Conservation (phyloP, 2,797 vertebrate species). For the Tokudaia muenninki region DNA sequence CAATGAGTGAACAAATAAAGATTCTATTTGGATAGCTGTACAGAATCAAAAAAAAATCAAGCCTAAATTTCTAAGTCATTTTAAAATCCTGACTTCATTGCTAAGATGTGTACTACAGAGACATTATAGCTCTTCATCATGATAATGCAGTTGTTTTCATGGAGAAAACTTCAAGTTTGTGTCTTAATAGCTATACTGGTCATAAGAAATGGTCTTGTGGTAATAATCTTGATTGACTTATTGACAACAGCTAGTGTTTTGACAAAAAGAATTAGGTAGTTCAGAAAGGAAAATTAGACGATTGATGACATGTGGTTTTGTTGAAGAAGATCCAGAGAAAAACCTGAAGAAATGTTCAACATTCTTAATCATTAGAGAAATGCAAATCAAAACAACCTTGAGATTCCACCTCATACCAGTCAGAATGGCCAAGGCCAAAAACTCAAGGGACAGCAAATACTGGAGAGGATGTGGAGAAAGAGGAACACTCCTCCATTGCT, state of each 20-base stretch:
- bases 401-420: too few relatives aligned
- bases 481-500: too few relatives aligned
- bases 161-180: neutral
- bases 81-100: neutral
- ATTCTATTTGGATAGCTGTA: neutral
- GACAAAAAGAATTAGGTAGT: neutral
- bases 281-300: neutral
- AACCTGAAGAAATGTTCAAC: too few relatives aligned
- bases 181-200: neutral
- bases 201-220: neutral
- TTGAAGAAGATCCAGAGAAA: neutral
- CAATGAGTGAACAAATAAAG: neutral
- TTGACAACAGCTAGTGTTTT: neutral
- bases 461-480: too few relatives aligned
- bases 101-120: neutral
- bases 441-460: too few relatives aligned
- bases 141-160: neutral
- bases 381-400: too few relatives aligned
- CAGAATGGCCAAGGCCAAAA: too few relatives aligned
- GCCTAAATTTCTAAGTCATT: neutral
- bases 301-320: neutral
- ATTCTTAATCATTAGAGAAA: too few relatives aligned
- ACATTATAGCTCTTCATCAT: neutral
- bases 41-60: slow-evolving; percentile 23
- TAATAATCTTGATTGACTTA: neutral